Conservation (phyloP, 1,140 invertebrate genomes). For the Anagrus nilaparvatae region DNA sequence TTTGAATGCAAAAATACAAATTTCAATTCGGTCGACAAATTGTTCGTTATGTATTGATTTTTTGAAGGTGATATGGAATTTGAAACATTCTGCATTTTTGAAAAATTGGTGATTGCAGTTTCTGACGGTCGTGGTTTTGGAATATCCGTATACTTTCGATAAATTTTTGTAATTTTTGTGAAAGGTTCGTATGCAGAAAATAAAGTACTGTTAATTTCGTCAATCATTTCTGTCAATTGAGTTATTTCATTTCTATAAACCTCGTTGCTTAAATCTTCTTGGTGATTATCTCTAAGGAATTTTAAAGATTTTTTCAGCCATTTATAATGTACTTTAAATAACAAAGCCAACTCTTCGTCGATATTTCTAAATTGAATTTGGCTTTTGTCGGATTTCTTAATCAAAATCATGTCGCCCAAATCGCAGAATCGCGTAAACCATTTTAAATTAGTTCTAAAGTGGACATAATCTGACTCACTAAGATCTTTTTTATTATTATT, state of each 20-base stretch:
- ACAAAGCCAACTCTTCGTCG: conserved; percentile 23
- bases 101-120: conserved; percentile 16
- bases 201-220: conserved; percentile 17
- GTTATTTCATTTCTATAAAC: conserved; percentile 7
- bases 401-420: conserved; percentile 22
- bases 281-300: conserved; percentile 9
- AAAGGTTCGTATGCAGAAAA: conserved; percentile 24
- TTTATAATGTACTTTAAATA: conserved; percentile 33
- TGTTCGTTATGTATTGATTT: conserved; percentile 11
- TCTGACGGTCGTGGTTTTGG: conserved; percentile 28
- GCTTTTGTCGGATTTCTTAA: conserved; percentile 20
- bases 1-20: conserved; percentile 17
- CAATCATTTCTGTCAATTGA: conserved; percentile 13
- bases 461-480: conserved; percentile 15
- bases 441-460: conserved; percentile 29
- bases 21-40: conserved; percentile 16
- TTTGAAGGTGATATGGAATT: conserved; percentile 16
- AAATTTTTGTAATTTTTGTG: conserved; percentile 26
- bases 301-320: conserved; percentile 33
- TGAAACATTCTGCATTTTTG: conserved; percentile 15
- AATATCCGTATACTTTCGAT: conserved; percentile 23
- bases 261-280: conserved; percentile 1
- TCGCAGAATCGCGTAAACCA: conserved; percentile 41
- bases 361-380: conserved; percentile 21
- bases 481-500: conserved; percentile 17